A percentile compares a stretch with the other conserved stretches of the same genome.
These are phyloP conservation scores for Gymnopithys bicolor DNA, from an alignment of 2,797 vertebrate species.

Conservation along the genomic window DNA sequence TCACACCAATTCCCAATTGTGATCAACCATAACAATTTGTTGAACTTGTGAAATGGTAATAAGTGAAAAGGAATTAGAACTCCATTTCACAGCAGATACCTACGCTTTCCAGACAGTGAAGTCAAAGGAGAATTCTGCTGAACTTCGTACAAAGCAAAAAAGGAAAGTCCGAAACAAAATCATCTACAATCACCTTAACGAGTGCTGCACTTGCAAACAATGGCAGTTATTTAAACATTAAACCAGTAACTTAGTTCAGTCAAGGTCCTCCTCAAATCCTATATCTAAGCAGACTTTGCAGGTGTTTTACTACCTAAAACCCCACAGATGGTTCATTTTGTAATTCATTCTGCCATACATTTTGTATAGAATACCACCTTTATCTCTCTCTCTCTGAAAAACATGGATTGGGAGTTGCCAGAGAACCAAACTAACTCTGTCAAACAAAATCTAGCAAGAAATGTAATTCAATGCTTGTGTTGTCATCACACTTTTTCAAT, in stretches of 20 bases:
- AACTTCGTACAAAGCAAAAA: background rate
- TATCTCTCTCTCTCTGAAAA: conserved; percentile 21
- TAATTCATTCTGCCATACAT: background rate
- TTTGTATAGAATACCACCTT: conserved; percentile 9
- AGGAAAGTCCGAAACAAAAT: background rate
- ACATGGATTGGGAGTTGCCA: background rate
- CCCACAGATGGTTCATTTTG: background rate
- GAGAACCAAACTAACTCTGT: background rate
- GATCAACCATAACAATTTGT: background rate
- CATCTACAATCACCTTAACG: background rate
- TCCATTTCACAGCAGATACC: background rate
- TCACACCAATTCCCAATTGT: background rate
- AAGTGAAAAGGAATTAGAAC: background rate
- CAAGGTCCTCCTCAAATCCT: conserved; percentile 26
- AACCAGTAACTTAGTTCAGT: conserved; percentile 2
- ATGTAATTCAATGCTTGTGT: background rate
- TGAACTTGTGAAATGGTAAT: background rate
- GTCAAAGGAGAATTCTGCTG: background rate
- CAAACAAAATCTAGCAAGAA: background rate
- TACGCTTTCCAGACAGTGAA: background rate
- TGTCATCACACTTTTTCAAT: background rate
- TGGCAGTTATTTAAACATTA: background rate
- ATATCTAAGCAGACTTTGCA: background rate
- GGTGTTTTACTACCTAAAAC: background rate
- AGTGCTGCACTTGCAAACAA: background rate